A percentile compares a stretch with the other conserved stretches of the same genome.
Evolutionary conservation across 64 coral and sea anemone genomes (phyloP).

Genomic region (Stylophora pistillata): DNA sequence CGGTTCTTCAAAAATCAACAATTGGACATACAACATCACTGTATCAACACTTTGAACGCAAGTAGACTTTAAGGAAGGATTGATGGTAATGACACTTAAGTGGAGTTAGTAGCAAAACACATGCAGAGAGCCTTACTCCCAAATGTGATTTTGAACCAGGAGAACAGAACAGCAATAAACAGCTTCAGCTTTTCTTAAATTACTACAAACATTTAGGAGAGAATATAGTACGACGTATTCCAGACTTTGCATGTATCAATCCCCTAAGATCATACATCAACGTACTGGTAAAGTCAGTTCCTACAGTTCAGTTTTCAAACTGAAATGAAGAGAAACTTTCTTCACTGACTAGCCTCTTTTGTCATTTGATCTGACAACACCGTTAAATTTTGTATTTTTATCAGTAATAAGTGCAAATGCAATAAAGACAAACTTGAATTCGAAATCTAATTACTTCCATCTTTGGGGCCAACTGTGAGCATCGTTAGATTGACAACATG

Average conservation of each 20-base stretch:
- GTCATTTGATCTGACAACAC: background rate
- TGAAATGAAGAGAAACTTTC: background rate
- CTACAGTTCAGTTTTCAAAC: constrained; percentile 35
- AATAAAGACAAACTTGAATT: constrained; percentile 10
- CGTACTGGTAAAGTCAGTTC: constrained; percentile 39
- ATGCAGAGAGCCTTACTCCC: too few species aligned
- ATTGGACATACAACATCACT: too few species aligned
- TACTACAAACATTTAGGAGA: constrained; percentile 52
- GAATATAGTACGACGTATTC: constrained; percentile 31
- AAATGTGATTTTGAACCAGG: too few species aligned
- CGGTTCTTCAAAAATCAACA: too few species aligned
- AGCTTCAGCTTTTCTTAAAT: too few species aligned
- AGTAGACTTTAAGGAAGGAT: too few species aligned
- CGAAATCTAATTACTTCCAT: background rate
- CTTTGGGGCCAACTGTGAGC: constrained; percentile 32
- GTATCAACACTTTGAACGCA: too few species aligned
- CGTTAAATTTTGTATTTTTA: background rate
- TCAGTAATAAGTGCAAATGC: background rate
- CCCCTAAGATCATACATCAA: constrained; percentile 61
- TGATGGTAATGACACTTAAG: too few species aligned
- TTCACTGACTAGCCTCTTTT: background rate
- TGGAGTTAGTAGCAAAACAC: too few species aligned
- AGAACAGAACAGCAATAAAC: too few species aligned
- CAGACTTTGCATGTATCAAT: constrained; percentile 54
- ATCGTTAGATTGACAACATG: constrained; percentile 56